A percentile compares a stretch with the other conserved stretches of the same genome.
phyloP scores from a whole-genome alignment of 2,113 vertebrate genomes.

The Protomyctophum bolini region DNA sequence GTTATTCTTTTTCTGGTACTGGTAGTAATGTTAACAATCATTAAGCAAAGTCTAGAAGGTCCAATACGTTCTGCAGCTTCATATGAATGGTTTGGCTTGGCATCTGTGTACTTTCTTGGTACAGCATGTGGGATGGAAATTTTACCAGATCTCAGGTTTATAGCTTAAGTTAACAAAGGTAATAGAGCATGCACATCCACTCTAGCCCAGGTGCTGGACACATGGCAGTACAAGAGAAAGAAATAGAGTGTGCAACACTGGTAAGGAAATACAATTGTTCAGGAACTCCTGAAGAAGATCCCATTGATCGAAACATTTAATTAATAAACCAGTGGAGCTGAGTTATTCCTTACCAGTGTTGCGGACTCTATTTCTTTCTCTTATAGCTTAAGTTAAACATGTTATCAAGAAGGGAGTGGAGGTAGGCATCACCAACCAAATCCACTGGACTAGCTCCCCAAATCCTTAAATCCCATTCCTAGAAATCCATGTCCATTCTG shows the following conservation, averaged over 20 bases:
- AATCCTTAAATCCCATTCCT: constrained; percentile 10
- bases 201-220: too few relatives aligned
- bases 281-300: too few relatives aligned
- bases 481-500: neutral
- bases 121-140: neutral
- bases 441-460: neutral
- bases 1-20: too few relatives aligned
- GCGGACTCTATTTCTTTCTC: too few relatives aligned
- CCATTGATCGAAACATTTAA: too few relatives aligned
- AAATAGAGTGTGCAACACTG: too few relatives aligned
- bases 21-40: constrained; percentile 11
- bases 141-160: too few relatives aligned
- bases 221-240: too few relatives aligned
- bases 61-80: neutral
- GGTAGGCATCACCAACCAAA: neutral
- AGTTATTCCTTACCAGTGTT: too few relatives aligned
- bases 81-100: neutral
- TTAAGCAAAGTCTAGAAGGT: neutral
- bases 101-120: neutral
- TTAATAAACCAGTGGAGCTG: too few relatives aligned
- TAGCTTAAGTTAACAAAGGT: neutral
- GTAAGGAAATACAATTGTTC: too few relatives aligned
- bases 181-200: too few relatives aligned
- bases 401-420: neutral
- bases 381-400: neutral